These are phyloP conservation scores for Tetragonisca angustula DNA, from an alignment of 2,888 invertebrate genomes.

Conservation along the genomic window DNA sequence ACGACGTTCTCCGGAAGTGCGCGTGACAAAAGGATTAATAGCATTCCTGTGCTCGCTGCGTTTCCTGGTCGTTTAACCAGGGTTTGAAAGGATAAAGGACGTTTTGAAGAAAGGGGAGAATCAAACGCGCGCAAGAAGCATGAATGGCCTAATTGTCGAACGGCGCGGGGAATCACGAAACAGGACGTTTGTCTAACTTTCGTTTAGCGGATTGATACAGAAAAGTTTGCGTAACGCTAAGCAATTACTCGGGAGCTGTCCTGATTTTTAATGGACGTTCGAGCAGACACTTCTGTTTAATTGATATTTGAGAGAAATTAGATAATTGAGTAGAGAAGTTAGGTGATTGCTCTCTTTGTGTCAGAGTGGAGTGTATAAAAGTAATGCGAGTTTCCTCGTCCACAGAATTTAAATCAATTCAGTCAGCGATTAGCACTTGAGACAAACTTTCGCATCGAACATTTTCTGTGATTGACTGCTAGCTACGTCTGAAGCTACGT, in stretches of 20 bases:
- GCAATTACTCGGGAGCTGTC: neutral
- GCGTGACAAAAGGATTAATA: slow-evolving; percentile 26
- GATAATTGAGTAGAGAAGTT: neutral
- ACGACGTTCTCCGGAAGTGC: slow-evolving; percentile 10
- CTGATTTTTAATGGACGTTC: neutral
- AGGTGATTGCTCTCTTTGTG: neutral
- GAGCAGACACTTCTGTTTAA: neutral
- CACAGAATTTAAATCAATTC: no score
- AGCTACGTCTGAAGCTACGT: no score
- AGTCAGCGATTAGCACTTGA: no score
- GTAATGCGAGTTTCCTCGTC: no score
- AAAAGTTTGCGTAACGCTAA: neutral
- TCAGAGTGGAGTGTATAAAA: neutral
- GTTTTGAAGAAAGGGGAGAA: neutral
- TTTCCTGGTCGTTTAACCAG: neutral
- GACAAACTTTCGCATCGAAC: no score
- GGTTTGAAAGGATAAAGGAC: neutral
- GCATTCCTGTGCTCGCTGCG: neutral
- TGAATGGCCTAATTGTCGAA: neutral
- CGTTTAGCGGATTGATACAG: neutral
- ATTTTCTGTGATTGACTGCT: no score
- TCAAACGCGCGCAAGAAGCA: neutral
- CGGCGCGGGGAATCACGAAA: neutral
- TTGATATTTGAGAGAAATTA: neutral
- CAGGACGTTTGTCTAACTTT: neutral